Base-by-base conservation (phyloP, 2,113 vertebrate genomes). In the Microcebus tavaratra region DNA sequence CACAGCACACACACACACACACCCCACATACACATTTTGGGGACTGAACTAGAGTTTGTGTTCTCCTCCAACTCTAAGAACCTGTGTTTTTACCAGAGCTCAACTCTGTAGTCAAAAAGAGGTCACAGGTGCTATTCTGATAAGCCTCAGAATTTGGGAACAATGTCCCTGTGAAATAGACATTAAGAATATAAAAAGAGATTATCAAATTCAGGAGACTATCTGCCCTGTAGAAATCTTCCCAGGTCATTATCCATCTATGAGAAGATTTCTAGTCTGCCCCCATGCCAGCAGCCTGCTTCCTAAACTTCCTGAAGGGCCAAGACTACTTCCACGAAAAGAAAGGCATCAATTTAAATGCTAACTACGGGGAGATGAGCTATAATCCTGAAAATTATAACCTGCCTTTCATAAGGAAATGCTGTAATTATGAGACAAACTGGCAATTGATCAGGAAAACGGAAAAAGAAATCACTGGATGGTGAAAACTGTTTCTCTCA, bases 331-430 rank as follows among this genome's bases (percentile, higher is more conserved):
- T 83, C 78, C 36, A 39, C 7, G n/a, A 88, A 87, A 84, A 93
- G 72, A 78, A 94, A 94, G 63, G 45, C 82, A 83, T 70, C 53
- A 61, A 97, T 89, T 96, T 94, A 86, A 88, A 93, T 76, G 75
- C 53, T 92, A 91, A 93, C 53, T 13, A 55, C 63, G 50, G 76
- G 78, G 45, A 96, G 61, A 97, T 4, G 45, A 93, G 85, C 39
- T 89, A 93, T 65, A 97, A 95, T 97, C 79, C 86, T 95, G 34
- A 91, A 97, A 96, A 95, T 75, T 95, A 94, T 31, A 95, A 95
- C 95, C 82, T 97, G 86, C 65, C 96, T 95, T 95, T 83, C 61
- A 36, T 27, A 55, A 53, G 15, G 55, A 97, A 94, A 88, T 89
- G 89, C 68, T 96, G 1, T 85, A 95, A 94, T 96, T 94, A 96